These are phyloP conservation scores for Acipenser ruthenus DNA, from an alignment of 2,797 vertebrate species.

Conservation along the genomic window DNA sequence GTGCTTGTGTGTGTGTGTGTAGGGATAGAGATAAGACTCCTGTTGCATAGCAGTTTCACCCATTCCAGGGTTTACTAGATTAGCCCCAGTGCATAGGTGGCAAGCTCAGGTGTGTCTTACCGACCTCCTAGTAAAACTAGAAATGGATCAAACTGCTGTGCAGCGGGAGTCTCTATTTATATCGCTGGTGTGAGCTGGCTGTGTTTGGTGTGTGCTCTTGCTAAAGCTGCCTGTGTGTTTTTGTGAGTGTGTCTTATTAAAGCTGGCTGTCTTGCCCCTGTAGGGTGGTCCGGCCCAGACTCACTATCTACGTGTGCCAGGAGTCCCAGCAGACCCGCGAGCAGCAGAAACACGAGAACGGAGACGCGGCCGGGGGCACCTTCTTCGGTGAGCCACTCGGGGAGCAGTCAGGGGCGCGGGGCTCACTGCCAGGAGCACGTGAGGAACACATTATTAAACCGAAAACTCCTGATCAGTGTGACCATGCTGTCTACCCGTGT, in stretches of 20 bases:
- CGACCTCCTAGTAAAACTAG: neutral
- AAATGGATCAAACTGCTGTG: too few species aligned
- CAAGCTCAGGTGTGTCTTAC: neutral
- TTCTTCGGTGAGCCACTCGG: slow-evolving; percentile 73
- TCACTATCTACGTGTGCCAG: slow-evolving; percentile 95
- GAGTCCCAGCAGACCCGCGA: slow-evolving; percentile 81
- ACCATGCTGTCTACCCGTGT: neutral
- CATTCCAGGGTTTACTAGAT: neutral
- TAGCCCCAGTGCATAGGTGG: too few species aligned
- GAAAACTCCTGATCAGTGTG: neutral
- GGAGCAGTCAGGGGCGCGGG: neutral
- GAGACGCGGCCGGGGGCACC: slow-evolving; percentile 68
- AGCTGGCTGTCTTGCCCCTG: too few species aligned
- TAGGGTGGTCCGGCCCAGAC: slow-evolving; percentile 83
- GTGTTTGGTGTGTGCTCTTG: neutral
- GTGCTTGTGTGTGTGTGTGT: neutral
- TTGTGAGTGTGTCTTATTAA: neutral
- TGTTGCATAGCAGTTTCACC: neutral
- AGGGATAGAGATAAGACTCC: neutral
- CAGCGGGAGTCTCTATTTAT: neutral
- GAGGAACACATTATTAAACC: neutral
- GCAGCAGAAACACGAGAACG: slow-evolving; percentile 81
- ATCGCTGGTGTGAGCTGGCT: neutral
- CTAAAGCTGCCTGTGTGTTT: neutral
- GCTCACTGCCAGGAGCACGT: neutral